Conservation (phyloP, 1,140 invertebrate species). For the Ceratina japonica region DNA sequence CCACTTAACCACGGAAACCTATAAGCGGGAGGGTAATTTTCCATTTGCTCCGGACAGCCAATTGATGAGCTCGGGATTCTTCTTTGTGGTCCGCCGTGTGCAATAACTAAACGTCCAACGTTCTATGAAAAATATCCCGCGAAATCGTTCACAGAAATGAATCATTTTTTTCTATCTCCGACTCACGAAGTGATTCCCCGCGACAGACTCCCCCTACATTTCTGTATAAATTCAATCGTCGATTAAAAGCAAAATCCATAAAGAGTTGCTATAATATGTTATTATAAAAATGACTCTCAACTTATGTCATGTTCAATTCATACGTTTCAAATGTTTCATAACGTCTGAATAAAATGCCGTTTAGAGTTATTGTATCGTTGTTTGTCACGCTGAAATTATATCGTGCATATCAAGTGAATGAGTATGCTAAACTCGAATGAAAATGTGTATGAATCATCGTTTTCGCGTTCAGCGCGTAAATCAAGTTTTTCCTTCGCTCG, state of each 20-base stretch:
- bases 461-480: too few relatives aligned
- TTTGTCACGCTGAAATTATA: too few relatives aligned
- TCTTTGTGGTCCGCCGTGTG: neutral
- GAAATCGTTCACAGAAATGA: neutral
- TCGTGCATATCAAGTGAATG: neutral
- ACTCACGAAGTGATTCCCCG: neutral
- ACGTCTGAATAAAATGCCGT: neutral
- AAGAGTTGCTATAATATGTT: too few relatives aligned
- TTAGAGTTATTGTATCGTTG: neutral
- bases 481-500: too few relatives aligned
- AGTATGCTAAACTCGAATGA: neutral
- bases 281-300: too few relatives aligned
- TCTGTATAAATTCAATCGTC: too few relatives aligned
- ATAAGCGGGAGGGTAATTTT: slow-evolving; percentile 41
- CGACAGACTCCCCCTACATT: neutral
- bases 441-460: neutral
- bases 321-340: too few relatives aligned
- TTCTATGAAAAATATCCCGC: neutral
- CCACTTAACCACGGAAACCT: slow-evolving; percentile 32
- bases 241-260: too few relatives aligned
- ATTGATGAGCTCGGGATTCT: slow-evolving; percentile 28
- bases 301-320: too few relatives aligned
- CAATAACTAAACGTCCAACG: too few relatives aligned
- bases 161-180: neutral
- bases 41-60: slow-evolving; percentile 22